A percentile compares a stretch with the other conserved stretches of the same genome.
These are phyloP conservation scores for Gallinago paraguaiae DNA, from an alignment of 2,113 vertebrate genomes.

Conservation along the genomic window DNA sequence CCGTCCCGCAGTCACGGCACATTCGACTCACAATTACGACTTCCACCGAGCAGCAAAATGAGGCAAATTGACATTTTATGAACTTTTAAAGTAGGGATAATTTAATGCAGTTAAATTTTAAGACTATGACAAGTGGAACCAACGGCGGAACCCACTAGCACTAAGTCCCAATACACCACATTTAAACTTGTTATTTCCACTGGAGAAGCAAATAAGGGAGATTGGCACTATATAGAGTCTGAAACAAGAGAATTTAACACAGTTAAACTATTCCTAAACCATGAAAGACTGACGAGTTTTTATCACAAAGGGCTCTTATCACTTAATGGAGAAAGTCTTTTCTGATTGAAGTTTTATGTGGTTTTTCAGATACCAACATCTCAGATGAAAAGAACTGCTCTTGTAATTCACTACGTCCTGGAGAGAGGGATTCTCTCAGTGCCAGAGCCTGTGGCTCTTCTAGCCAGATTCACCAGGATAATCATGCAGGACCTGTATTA, in stretches of 20 bases:
- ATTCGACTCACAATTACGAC: neutral
- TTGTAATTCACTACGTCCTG: neutral
- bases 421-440: neutral
- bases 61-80: neutral
- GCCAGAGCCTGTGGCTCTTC: neutral
- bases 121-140: neutral
- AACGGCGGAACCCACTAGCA: neutral
- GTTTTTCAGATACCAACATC: neutral
- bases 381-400: neutral
- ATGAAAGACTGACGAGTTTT: neutral
- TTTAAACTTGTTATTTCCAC: neutral
- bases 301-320: neutral
- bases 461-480: too few relatives aligned
- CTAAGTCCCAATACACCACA: neutral
- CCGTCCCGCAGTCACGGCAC: accelerated
- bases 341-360: neutral
- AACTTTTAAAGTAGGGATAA: neutral
- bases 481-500: accelerated
- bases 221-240: neutral
- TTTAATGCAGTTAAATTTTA: neutral
- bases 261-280: neutral
- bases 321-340: neutral
- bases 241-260: neutral
- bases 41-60: neutral
- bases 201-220: neutral